Evolutionary conservation across 2,888 invertebrate species (phyloP).

Genomic region (Anaspis maculata): DNA sequence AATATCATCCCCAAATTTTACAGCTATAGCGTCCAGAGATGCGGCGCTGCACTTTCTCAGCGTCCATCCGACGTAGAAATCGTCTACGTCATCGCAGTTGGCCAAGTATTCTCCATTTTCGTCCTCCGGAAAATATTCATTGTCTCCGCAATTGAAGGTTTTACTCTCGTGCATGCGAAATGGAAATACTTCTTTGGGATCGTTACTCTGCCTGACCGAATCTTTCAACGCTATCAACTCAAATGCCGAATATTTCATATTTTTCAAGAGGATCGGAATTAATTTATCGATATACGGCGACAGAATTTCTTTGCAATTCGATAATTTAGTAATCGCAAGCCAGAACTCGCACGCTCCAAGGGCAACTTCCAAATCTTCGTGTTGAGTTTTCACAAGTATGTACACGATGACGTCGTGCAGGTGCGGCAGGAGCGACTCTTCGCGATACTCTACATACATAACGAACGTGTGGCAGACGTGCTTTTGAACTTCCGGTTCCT

Average conservation of each 20-base stretch:
- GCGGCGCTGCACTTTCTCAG: slow-evolving; percentile 97
- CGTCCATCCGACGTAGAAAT: slow-evolving; percentile 67
- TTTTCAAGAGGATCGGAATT: slow-evolving; percentile 85
- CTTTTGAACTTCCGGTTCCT: slow-evolving; percentile 92
- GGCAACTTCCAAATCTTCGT: slow-evolving; percentile 85
- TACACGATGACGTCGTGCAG: slow-evolving; percentile 96
- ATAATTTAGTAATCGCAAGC: slow-evolving; percentile 91
- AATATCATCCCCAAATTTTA: slow-evolving; percentile 91
- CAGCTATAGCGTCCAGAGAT: slow-evolving; percentile 91
- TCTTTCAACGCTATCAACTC: slow-evolving; percentile 90
- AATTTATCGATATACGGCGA: slow-evolving; percentile 75
- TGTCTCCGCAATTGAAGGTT: slow-evolving; percentile 36
- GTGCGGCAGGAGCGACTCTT: slow-evolving; percentile 91
- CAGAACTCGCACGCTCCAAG: slow-evolving; percentile 99
- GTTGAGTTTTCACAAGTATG: slow-evolving; percentile 89
- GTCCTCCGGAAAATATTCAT: slow-evolving; percentile 65
- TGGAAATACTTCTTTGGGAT: slow-evolving; percentile 97
- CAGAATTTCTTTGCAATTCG: slow-evolving; percentile 85
- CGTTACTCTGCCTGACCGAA: slow-evolving; percentile 89
- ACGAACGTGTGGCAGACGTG: slow-evolving; percentile 96
- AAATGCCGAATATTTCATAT: slow-evolving; percentile 96
- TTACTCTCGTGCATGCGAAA: slow-evolving; percentile 71
- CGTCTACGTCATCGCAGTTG: slow-evolving; percentile 30
- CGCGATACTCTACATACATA: slow-evolving; percentile 79
- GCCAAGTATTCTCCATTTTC: slow-evolving; percentile 19